phyloP scores from a whole-genome alignment of 2,888 invertebrate species.

The Morinoia aosen region DNA sequence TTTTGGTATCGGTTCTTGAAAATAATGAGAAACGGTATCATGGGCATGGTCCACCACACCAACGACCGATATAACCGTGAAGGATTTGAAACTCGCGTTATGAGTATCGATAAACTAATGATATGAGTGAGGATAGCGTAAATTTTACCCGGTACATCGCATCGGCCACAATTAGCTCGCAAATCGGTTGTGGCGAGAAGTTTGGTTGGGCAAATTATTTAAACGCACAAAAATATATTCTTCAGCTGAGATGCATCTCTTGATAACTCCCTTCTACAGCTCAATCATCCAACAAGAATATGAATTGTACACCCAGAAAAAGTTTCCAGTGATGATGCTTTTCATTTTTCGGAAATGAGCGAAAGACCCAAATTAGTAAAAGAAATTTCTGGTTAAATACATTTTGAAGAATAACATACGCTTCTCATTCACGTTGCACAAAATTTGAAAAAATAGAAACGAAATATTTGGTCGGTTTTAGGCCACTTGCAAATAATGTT shows the following conservation, averaged over 20 bases:
- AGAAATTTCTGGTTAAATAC: too few relatives aligned
- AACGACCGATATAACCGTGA: not conserved
- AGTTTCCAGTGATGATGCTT: too few relatives aligned
- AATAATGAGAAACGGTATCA: not conserved
- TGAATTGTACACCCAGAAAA: not conserved
- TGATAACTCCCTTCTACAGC: not conserved
- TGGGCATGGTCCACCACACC: not conserved
- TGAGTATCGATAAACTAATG: not conserved
- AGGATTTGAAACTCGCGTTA: not conserved
- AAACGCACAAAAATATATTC: not conserved
- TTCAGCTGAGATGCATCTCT: not conserved
- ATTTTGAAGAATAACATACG: too few relatives aligned
- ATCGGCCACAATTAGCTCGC: not conserved
- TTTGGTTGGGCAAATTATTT: not conserved
- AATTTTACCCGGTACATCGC: not conserved
- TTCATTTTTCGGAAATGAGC: too few relatives aligned
- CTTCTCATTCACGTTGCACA: too few relatives aligned
- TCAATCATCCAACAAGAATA: not conserved
- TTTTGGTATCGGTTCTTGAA: not conserved
- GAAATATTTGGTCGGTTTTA: too few relatives aligned
- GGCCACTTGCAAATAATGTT: too few relatives aligned
- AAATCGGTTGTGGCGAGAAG: not conserved
- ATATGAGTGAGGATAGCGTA: not conserved
- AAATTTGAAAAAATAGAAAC: too few relatives aligned
- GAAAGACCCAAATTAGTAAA: too few relatives aligned